phyloP scores from a whole-genome alignment of 2,113 vertebrate species.

The Pygoscelis adeliae region DNA sequence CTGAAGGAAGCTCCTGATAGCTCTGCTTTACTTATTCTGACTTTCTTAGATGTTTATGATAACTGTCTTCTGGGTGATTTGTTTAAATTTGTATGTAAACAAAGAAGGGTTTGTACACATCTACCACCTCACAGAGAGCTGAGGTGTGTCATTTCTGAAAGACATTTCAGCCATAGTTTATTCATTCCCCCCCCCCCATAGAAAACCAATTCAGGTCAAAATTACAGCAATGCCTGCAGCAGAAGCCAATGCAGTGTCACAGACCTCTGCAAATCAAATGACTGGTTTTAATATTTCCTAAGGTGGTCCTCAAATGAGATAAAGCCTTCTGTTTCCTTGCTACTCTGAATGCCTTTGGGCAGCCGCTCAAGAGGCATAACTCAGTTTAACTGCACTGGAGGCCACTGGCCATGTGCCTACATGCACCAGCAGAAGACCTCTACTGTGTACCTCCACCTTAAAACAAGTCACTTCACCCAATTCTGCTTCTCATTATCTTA shows the following conservation, averaged over 20 bases:
- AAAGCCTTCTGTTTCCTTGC: neutral
- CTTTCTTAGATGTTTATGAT: conserved; percentile 19
- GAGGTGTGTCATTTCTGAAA: neutral
- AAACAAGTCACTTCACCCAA: neutral
- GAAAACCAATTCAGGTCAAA: neutral
- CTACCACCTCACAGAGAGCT: neutral
- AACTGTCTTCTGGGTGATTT: conserved; percentile 31
- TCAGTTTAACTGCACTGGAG: neutral
- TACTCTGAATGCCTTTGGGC: neutral
- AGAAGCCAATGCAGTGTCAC: neutral
- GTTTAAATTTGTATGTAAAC: conserved; percentile 58
- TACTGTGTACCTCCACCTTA: neutral
- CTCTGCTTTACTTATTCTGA: conserved; percentile 4
- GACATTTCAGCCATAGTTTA: neutral
- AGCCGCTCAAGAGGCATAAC: neutral
- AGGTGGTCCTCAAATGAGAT: neutral
- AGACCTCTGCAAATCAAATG: neutral
- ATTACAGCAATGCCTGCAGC: neutral
- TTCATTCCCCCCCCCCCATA: neutral
- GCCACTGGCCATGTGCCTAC: neutral
- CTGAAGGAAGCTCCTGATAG: conserved; percentile 10
- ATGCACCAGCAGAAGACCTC: neutral
- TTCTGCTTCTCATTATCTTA: neutral
- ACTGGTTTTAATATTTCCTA: neutral
- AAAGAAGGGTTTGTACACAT: conserved; percentile 17